Percentiles rank a stretch among this genome's conserved stretches.
phyloP scores from a whole-genome alignment of 2,113 vertebrate genomes.

The Pterophyllum scalare region DNA sequence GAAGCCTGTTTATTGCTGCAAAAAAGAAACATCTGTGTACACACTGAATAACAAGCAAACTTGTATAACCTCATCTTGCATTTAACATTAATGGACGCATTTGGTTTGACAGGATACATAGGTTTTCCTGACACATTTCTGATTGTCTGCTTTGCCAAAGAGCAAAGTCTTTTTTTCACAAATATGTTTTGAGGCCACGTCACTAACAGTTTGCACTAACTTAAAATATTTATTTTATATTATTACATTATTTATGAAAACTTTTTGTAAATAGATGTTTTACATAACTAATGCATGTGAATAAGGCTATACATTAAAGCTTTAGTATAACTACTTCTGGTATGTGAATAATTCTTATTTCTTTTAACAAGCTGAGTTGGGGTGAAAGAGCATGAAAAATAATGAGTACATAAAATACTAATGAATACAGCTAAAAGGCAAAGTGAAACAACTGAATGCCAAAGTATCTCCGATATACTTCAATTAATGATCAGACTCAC shows the following conservation, averaged over 20 bases:
- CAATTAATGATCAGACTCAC: not conserved
- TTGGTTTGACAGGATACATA: not conserved
- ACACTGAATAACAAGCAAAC: not conserved
- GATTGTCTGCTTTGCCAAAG: conserved; percentile 1
- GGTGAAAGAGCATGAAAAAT: not conserved
- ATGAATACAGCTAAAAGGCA: too few relatives aligned
- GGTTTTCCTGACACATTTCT: not conserved
- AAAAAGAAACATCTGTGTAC: not conserved
- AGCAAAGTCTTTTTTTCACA: conserved; percentile 10
- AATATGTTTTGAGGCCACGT: conserved; percentile 22
- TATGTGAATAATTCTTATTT: not conserved
- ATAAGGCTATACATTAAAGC: conserved; percentile 56
- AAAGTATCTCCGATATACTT: too few relatives aligned
- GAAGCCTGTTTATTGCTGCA: not conserved
- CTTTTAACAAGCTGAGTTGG: not conserved
- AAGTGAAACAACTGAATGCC: too few relatives aligned
- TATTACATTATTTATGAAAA: too few relatives aligned
- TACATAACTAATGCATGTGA: conserved; percentile 34
- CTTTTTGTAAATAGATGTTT: conserved; percentile 41
- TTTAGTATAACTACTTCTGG: conserved; percentile 12
- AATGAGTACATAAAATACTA: not conserved
- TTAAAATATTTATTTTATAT: conserved; percentile 24
- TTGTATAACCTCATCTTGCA: not conserved
- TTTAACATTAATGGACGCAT: not conserved
- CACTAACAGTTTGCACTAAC: conserved; percentile 49